These are phyloP conservation scores for Euglossa dilemma DNA, from an alignment of 1,140 invertebrate species.

Conservation along the genomic window DNA sequence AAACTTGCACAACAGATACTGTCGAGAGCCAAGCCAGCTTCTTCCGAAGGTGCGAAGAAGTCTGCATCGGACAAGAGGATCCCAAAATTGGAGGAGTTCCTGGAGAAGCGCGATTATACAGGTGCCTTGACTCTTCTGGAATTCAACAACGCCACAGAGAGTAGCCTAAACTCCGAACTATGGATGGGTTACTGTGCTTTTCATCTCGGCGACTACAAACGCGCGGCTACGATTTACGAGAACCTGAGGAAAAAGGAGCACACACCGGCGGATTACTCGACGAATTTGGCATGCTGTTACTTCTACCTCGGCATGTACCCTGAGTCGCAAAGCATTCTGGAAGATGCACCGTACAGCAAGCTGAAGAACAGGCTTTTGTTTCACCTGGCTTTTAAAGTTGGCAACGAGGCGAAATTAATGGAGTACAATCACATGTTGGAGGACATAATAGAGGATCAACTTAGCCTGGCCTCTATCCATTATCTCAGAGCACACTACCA, in stretches of 20 bases:
- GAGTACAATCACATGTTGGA: slow-evolving; percentile 92
- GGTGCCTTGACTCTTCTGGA: slow-evolving; percentile 96
- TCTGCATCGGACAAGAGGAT: slow-evolving; percentile 81
- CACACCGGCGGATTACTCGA: slow-evolving; percentile 83
- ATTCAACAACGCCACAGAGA: slow-evolving; percentile 85
- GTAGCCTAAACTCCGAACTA: slow-evolving; percentile 86
- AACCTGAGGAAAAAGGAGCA: slow-evolving; percentile 80
- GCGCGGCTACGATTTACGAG: slow-evolving; percentile 90
- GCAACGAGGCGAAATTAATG: slow-evolving; percentile 92
- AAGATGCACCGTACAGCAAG: slow-evolving; percentile 84
- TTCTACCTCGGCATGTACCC: slow-evolving; percentile 96
- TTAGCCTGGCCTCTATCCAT: slow-evolving; percentile 97
- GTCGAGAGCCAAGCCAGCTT: slow-evolving; percentile 87
- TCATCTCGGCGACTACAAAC: slow-evolving; percentile 96
- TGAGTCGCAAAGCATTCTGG: slow-evolving; percentile 86
- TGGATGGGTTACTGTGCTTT: slow-evolving; percentile 98
- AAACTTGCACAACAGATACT: slow-evolving; percentile 84
- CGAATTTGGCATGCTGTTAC: slow-evolving; percentile 96
- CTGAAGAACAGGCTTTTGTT: slow-evolving; percentile 93
- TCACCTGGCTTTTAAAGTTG: slow-evolving; percentile 96
- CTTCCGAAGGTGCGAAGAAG: slow-evolving; percentile 78
- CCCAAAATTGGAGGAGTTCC: slow-evolving; percentile 95
- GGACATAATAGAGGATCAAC: slow-evolving; percentile 94
- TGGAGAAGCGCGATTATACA: slow-evolving; percentile 94
- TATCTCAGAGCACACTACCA: slow-evolving; percentile 98